Evolutionary conservation across 2,888 invertebrate genomes (phyloP).

Genomic region (Mongoloraphidia duomilia): DNA sequence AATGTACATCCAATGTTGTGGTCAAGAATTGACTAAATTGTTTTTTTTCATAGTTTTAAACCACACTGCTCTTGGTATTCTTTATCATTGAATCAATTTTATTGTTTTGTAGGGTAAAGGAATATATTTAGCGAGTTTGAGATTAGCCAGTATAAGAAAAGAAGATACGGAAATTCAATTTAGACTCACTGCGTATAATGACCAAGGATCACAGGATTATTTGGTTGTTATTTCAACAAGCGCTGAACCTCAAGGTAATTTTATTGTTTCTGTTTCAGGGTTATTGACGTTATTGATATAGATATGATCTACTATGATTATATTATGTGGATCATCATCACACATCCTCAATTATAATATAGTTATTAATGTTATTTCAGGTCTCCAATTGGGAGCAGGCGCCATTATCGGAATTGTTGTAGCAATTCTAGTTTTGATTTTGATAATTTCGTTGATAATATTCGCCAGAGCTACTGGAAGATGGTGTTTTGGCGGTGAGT

Average conservation of each 20-base stretch:
- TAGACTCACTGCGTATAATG: constrained; percentile 50
- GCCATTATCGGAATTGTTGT: constrained; percentile 66
- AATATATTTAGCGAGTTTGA: constrained; percentile 50
- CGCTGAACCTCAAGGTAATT: constrained; percentile 38
- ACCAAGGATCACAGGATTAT: constrained; percentile 49
- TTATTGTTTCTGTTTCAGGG: no score
- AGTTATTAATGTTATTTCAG: constrained; percentile 26
- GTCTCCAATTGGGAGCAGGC: constrained; percentile 56
- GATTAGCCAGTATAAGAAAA: constrained; percentile 50
- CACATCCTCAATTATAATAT: not conserved
- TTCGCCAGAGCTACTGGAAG: constrained; percentile 68
- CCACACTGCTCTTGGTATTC: no score
- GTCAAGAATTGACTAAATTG: no score
- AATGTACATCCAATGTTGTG: no score
- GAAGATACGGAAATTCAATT: constrained; percentile 63
- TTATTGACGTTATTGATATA: no score
- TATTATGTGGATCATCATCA: no score
- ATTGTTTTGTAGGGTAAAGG: constrained; percentile 41
- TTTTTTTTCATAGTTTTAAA: no score
- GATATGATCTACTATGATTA: no score
- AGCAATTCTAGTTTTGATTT: constrained; percentile 49
- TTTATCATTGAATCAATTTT: not conserved
- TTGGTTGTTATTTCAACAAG: constrained; percentile 53
- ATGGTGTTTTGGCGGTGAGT: constrained; percentile 82
- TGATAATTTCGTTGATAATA: constrained; percentile 47